A percentile compares a stretch with the other conserved stretches of the same genome.
phyloP scores from a whole-genome alignment of 2,888 invertebrate species.

The Cecidostiba fungosa region DNA sequence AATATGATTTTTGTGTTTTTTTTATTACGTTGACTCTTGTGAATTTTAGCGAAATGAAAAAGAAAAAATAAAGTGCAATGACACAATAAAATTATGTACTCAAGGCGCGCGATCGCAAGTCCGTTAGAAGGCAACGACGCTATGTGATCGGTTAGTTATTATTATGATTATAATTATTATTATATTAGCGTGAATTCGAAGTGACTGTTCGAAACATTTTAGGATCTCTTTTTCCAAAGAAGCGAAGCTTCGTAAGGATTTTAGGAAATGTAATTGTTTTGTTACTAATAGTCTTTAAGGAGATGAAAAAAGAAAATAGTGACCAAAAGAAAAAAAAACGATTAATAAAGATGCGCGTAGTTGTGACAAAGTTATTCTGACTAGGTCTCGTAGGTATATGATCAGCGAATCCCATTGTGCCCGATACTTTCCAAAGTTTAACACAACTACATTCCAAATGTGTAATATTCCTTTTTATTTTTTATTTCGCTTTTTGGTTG shows the following conservation, averaged over 20 bases:
- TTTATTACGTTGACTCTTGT: conserved; percentile 41
- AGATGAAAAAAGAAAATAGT: conserved; percentile 44
- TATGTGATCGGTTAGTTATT: conserved; percentile 60
- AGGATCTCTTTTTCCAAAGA: conserved; percentile 65
- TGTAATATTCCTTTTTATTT: conserved; percentile 50
- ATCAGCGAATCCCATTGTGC: conserved; percentile 56
- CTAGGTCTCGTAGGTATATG: conserved; percentile 50
- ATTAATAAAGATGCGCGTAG: conserved; percentile 52
- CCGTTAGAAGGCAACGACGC: conserved; percentile 61
- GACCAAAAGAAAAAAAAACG: conserved; percentile 44
- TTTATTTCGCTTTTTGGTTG: conserved; percentile 43
- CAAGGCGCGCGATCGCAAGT: conserved; percentile 57
- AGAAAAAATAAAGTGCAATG: conserved; percentile 59
- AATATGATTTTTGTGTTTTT: conserved; percentile 26
- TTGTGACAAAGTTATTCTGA: conserved; percentile 59
- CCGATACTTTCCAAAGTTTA: conserved; percentile 62
- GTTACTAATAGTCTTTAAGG: conserved; percentile 56
- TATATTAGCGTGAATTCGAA: conserved; percentile 54
- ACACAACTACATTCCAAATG: conserved; percentile 63
- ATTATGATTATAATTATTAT: conserved; percentile 45
- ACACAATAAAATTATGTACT: conserved; percentile 60
- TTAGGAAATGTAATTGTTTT: conserved; percentile 62
- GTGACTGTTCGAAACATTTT: conserved; percentile 59
- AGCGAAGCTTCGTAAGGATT: conserved; percentile 64
- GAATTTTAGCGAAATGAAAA: conserved; percentile 44